A percentile compares a stretch with the other conserved stretches of the same genome.
Conservation (phyloP, 1,140 invertebrate genomes). For the Ctenoplectra terminalis region DNA sequence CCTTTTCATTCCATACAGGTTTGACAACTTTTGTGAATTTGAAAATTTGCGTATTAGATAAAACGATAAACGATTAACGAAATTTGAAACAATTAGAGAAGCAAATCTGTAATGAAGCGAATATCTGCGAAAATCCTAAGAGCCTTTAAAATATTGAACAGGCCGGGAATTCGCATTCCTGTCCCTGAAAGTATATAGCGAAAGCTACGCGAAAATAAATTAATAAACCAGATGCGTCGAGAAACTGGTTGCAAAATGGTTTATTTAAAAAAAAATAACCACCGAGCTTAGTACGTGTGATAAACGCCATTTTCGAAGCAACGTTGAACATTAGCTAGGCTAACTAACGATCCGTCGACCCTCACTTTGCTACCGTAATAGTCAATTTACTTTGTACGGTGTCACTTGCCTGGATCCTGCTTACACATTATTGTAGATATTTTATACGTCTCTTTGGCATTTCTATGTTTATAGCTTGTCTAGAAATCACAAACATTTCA, state of each 20-base stretch:
- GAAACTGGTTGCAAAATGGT: not conserved
- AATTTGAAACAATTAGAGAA: no score
- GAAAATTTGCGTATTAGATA: no score
- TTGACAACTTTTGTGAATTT: no score
- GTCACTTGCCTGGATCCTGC: conserved; percentile 10
- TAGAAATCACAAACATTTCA: not conserved
- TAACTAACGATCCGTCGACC: conserved; percentile 15
- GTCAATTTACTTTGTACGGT: conserved; percentile 1
- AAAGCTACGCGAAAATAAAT: not conserved
- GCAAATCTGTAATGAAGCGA: no score
- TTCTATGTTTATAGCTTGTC: not conserved
- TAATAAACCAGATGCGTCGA: not conserved
- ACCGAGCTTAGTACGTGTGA: not conserved
- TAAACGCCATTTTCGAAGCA: not conserved
- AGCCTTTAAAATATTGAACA: no score
- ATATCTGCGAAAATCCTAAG: no score
- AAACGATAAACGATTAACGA: no score
- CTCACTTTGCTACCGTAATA: not conserved
- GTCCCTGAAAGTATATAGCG: no score
- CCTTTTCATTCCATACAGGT: no score
- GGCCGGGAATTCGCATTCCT: no score
- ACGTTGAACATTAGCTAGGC: not conserved
- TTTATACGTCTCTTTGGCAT: not conserved
- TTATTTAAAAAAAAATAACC: not conserved
- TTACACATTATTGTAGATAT: conserved; percentile 18